A percentile compares a stretch with the other conserved stretches of the same genome.
phyloP scores from a whole-genome alignment of 2,888 invertebrate genomes.

The Tetropium fuscum region DNA sequence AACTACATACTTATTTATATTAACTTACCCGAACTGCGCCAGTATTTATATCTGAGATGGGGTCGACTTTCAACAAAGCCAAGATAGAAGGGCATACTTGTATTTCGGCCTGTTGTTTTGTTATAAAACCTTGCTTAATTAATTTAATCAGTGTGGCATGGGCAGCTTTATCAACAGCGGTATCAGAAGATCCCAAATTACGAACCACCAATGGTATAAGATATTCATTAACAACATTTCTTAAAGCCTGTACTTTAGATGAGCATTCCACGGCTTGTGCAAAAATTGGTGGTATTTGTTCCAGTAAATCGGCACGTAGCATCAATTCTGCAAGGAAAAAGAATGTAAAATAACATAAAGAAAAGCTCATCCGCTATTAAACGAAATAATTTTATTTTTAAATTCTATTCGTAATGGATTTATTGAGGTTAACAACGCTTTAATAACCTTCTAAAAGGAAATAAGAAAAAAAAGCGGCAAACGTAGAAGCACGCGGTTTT shows the following conservation, averaged over 20 bases:
- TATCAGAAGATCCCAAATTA: conserved; percentile 72
- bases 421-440: conserved; percentile 32
- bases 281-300: conserved; percentile 76
- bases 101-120: conserved; percentile 71
- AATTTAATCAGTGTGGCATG: conserved; percentile 73
- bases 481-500: conserved; percentile 63
- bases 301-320: conserved; percentile 73
- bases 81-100: conserved; percentile 75
- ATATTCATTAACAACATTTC: conserved; percentile 69
- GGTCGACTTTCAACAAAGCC: conserved; percentile 68
- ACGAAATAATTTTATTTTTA: conserved; percentile 6
- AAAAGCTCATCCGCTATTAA: too few species aligned
- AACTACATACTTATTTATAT: too few species aligned
- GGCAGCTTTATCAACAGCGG: conserved; percentile 75
- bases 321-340: conserved; percentile 68
- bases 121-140: conserved; percentile 74
- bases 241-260: conserved; percentile 65
- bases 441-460: conserved; percentile 34
- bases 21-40: conserved; percentile 71
- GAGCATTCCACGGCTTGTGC: conserved; percentile 70
- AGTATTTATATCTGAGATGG: conserved; percentile 68
- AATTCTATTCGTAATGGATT: conserved; percentile 23
- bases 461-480: conserved; percentile 55
- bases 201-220: conserved; percentile 74
- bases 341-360: too few species aligned